phyloP scores from a whole-genome alignment of 2,888 invertebrate species.

The Ceratothoa steindachneri region DNA sequence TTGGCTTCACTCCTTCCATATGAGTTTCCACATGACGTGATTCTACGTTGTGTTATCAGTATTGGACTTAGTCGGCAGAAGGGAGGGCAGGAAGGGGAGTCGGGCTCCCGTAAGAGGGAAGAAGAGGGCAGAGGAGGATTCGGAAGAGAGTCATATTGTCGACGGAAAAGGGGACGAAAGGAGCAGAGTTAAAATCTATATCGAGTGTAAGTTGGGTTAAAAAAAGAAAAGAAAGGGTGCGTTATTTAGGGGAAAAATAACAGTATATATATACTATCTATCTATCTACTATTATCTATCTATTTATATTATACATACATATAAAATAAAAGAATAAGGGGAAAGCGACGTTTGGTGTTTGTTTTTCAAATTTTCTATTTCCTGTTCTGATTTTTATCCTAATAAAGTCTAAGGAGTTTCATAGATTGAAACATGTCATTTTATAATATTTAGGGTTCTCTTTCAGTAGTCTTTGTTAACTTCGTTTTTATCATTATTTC shows the following conservation, averaged over 20 bases:
- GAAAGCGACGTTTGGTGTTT: no score
- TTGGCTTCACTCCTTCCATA: background rate
- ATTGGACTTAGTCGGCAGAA: constrained; percentile 5
- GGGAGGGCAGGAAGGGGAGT: background rate
- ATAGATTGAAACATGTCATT: no score
- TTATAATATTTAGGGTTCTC: no score
- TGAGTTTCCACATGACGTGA: constrained; percentile 10
- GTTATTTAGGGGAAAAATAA: background rate
- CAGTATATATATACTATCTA: background rate
- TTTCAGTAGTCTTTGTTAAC: no score
- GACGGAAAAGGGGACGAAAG: background rate
- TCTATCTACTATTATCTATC: background rate
- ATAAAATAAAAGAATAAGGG: background rate
- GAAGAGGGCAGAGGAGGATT: background rate
- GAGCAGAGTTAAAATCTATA: background rate
- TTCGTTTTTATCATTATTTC: no score
- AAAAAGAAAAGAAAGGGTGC: background rate
- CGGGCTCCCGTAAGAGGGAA: background rate
- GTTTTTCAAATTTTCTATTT: no score
- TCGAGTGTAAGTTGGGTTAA: background rate
- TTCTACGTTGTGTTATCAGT: constrained; percentile 9
- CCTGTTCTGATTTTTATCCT: no score
- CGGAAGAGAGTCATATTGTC: background rate
- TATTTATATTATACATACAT: background rate
- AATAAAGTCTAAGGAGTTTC: no score